Evolutionary conservation across 2,888 invertebrate genomes (phyloP), one percentile per base, ranked within the genome.

Genomic region (Lepeophtheirus nordmannii): DNA sequence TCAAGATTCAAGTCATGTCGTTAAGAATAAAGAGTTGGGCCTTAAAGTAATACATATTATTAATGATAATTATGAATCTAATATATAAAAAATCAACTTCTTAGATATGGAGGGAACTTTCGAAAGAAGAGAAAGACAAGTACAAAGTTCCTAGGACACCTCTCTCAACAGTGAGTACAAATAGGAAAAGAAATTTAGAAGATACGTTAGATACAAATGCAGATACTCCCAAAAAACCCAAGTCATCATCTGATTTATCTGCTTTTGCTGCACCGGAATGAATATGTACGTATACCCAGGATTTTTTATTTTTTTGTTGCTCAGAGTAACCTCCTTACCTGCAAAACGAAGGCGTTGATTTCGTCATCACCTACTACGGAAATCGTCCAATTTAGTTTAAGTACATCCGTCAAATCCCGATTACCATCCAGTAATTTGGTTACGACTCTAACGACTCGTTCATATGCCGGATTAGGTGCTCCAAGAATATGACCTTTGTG

Each of bases 271-370:
- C 30, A 30, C 30, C 30, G 30, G 30, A 30, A 7, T 30, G 30
- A 30, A 30, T 30, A 30, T 2, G 7, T 30, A 30, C 2, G 7
- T 30, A 30, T 30, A 30, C 30, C 7, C 30, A 30, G 30, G 7
- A 30, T 30, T 7, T 30, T 30, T n/a, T n/a, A n/a, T n/a, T n/a
- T 30, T 30, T 30, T 30, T 61, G 53, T 46, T 41, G 12, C 11
- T 38, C 17, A 56, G 38, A 37, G 61, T 1, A 40, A 14, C 40
- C 39, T 22, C 57, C 75, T 73, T 72, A 79, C 77, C 17, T 81
- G 80, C 65, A 82, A 71, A 58, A 81, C 80, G 72, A 79, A 79
- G 1, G 81, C 81, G 74, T 82, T 82, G 67, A 74, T 74, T 3
- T 72, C 69, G 5, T 71, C 69, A n/a, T 74, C 73, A 70, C 78